Percentiles rank a stretch among this genome's conserved stretches.
These are phyloP conservation scores for Drosophila robusta DNA, from an alignment of 2,888 invertebrate species.

Conservation along the genomic window DNA sequence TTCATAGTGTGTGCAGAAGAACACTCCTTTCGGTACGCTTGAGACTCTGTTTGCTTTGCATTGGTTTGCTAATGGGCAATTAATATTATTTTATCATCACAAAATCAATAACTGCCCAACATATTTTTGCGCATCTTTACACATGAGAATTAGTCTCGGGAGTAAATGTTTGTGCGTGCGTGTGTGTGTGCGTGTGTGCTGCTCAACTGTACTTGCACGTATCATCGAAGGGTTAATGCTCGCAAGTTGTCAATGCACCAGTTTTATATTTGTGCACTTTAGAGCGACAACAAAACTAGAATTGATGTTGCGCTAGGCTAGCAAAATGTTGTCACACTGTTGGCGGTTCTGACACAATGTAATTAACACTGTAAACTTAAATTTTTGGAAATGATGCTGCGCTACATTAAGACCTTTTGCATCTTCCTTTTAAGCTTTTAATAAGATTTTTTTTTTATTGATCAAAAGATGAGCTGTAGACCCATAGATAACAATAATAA, in stretches of 20 bases:
- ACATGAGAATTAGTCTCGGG: constrained; percentile 10
- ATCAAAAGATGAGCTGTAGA: too few species aligned
- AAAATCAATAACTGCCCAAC: constrained; percentile 74
- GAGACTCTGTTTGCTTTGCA: constrained; percentile 14
- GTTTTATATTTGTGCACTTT: constrained; percentile 25
- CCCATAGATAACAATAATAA: too few species aligned
- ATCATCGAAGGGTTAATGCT: constrained; percentile 56
- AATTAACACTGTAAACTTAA: background rate
- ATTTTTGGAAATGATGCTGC: background rate
- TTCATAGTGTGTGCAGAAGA: constrained; percentile 55
- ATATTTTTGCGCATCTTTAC: constrained; percentile 49
- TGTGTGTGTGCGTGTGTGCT: constrained; percentile 16
- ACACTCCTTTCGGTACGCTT: constrained; percentile 16
- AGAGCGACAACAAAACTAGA: constrained; percentile 22
- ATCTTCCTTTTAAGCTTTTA: too few species aligned
- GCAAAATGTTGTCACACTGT: constrained; percentile 31
- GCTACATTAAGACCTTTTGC: too few species aligned
- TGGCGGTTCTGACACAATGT: constrained; percentile 5
- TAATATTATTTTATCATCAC: constrained; percentile 71
- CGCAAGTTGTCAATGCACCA: constrained; percentile 34
- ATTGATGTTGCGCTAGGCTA: constrained; percentile 2
- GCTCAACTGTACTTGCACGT: constrained; percentile 69
- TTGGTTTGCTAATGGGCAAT: constrained; percentile 64
- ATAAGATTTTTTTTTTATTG: too few species aligned
- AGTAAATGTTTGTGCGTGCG: constrained; percentile 12